These are phyloP conservation scores for Eupithecia subfuscata DNA, from an alignment of 2,888 invertebrate species.

Conservation along the genomic window DNA sequence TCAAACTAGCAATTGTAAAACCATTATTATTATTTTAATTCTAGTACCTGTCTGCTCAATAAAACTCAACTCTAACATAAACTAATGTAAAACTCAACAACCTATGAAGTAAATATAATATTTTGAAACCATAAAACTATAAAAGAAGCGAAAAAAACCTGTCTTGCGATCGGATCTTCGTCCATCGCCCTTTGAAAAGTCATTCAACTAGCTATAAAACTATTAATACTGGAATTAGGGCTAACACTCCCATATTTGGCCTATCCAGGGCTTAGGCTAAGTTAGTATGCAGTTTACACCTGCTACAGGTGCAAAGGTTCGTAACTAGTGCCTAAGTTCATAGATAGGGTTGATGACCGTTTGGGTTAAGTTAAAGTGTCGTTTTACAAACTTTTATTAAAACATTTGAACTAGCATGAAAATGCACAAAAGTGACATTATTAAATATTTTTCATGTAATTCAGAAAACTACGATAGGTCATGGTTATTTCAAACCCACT, in stretches of 20 bases:
- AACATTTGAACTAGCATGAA: not conserved
- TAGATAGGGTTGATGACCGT: slow-evolving; percentile 5
- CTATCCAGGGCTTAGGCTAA: slow-evolving; percentile 25
- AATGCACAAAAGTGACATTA: too few relatives aligned
- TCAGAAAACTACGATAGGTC: too few relatives aligned
- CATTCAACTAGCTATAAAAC: slow-evolving; percentile 20
- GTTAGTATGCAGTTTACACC: slow-evolving; percentile 25
- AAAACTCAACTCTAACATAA: not conserved
- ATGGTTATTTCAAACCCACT: too few relatives aligned
- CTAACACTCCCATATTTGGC: slow-evolving; percentile 24
- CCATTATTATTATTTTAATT: not conserved
- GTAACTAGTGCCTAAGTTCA: slow-evolving; percentile 14
- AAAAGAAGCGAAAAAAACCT: slow-evolving; percentile 1
- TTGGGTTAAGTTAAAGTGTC: not conserved
- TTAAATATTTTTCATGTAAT: too few relatives aligned
- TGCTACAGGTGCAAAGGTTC: slow-evolving; percentile 31
- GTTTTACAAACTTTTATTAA: not conserved
- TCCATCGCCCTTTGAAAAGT: slow-evolving; percentile 13
- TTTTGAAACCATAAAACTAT: slow-evolving; percentile 2
- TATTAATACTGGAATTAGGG: slow-evolving; percentile 25
- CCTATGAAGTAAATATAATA: not conserved
- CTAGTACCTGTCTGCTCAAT: not conserved
- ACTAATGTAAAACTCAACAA: not conserved
- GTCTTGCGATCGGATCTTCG: not conserved
- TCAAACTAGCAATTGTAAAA: not conserved